Base-by-base conservation (phyloP, 2,888 invertebrate species). In the Caenorhabditis virilis region DNA sequence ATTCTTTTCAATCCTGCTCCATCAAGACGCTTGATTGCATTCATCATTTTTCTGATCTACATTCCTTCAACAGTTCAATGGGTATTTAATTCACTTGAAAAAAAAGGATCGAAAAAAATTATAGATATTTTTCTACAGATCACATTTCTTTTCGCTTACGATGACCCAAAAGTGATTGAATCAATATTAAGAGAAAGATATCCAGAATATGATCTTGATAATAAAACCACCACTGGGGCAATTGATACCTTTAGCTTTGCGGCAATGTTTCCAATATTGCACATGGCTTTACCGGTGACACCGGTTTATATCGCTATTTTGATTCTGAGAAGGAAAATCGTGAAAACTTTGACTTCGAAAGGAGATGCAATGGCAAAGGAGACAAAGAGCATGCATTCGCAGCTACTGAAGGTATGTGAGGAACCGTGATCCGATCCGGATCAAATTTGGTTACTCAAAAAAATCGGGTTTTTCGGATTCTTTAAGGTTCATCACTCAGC, bases 1-100 rank as follows among this genome's bases (percentile, higher is more conserved):
- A 67, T 67, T 16, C 38, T 67, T 11, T 61, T 58, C 18, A 46
- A 55, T 39, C 54, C 61, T 5, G 47, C 67, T 7, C 67, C 67
- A 6, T 30, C 41, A 3, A 20, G 58, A 26, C 46, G 25, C 26
- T 46, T 41, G 13, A 20, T 67, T 25, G 43, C 52, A 0, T 39
- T 67, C 1, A 35, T 52, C 0, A 5, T 67, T 1, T 25, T 58
- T 26, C 23, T 62, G 2, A 30, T 62, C 16, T 67, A 54, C 25
- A 54, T 54, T 13, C 66, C 66, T 4, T 61, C 61, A 2, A 36
- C 42, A 16, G 15, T 13, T 9, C 30, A 30, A 30, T 6, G 7
- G 6, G 39, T 39, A 39, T 7, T 6, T 39, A 9, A 9, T 9
- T 9, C 6, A 9, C n/a, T 39, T 39, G 9, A 39, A 18, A 9